phyloP scores from a whole-genome alignment of 2,888 invertebrate genomes.

The Hipparchia semele region DNA sequence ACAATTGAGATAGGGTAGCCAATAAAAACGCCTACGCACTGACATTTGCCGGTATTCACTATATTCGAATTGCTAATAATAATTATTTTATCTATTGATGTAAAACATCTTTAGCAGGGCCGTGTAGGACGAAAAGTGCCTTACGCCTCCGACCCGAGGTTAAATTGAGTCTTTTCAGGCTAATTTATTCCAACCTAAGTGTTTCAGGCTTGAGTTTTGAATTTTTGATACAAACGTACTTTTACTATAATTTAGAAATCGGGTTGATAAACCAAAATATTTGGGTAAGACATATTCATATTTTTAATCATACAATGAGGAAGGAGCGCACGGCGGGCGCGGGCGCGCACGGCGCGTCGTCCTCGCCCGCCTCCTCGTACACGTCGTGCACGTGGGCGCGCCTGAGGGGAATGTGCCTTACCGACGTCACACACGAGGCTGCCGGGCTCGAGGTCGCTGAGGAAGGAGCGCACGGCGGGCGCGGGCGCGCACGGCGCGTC shows the following conservation, averaged over 20 bases:
- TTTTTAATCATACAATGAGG: constrained; percentile 61
- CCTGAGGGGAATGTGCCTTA: constrained; percentile 72
- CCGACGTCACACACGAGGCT: constrained; percentile 97
- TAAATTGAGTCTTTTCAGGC: constrained; percentile 5
- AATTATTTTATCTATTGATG: constrained; percentile 44
- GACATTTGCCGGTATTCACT: constrained; percentile 45
- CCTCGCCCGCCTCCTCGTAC: constrained; percentile 94
- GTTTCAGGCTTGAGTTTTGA: no score
- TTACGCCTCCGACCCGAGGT: constrained; percentile 23
- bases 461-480: constrained; percentile 92
- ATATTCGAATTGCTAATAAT: constrained; percentile 42
- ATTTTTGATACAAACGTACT: no score
- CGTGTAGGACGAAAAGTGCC: constrained; percentile 45
- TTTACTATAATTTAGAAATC: no score
- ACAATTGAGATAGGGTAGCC: neutral
- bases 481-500: constrained; percentile 68
- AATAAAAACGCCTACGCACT: constrained; percentile 43
- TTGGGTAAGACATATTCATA: no score
- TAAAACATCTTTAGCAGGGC: constrained; percentile 41
- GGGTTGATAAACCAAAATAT: no score
- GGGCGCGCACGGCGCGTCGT: constrained; percentile 65
- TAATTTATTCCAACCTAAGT: neutral
- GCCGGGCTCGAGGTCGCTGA: constrained; percentile 92
- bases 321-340: constrained; percentile 92
- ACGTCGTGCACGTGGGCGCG: constrained; percentile 67